These are phyloP conservation scores for Cephus rjabovi DNA, from an alignment of 2,888 invertebrate genomes.

Conservation along the genomic window DNA sequence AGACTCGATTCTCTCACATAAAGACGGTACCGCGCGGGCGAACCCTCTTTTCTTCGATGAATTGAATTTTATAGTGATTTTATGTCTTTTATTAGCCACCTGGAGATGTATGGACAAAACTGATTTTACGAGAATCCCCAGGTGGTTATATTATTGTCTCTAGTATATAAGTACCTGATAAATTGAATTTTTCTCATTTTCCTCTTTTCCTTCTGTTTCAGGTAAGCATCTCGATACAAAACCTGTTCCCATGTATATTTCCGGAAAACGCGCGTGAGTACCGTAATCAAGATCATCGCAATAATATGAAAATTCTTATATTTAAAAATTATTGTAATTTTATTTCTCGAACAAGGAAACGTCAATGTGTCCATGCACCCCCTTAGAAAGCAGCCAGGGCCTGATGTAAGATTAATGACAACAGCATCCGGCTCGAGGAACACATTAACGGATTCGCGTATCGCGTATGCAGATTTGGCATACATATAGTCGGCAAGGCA, in stretches of 20 bases:
- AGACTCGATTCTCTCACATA: conserved; percentile 13
- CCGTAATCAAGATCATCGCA: not conserved
- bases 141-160: conserved; percentile 2
- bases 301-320: no score
- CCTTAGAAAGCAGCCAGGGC: not conserved
- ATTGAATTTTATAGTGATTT: conserved; percentile 51
- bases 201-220: conserved; percentile 45
- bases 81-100: conserved; percentile 43
- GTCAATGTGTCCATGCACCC: not conserved
- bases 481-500: conserved; percentile 9
- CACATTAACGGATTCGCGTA: not conserved
- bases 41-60: conserved; percentile 28
- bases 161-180: conserved; percentile 4
- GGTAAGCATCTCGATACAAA: conserved; percentile 38
- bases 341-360: not conserved
- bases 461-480: conserved; percentile 32
- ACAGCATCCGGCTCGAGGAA: not conserved
- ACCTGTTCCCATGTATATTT: not conserved
- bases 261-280: not conserved
- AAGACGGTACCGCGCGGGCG: conserved; percentile 20
- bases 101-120: conserved; percentile 12
- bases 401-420: not conserved
- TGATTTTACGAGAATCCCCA: conserved; percentile 13
- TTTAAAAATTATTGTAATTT: not conserved
- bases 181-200: conserved; percentile 10